phyloP scores from a whole-genome alignment of 2,888 invertebrate species.

The Thumatha senex region DNA sequence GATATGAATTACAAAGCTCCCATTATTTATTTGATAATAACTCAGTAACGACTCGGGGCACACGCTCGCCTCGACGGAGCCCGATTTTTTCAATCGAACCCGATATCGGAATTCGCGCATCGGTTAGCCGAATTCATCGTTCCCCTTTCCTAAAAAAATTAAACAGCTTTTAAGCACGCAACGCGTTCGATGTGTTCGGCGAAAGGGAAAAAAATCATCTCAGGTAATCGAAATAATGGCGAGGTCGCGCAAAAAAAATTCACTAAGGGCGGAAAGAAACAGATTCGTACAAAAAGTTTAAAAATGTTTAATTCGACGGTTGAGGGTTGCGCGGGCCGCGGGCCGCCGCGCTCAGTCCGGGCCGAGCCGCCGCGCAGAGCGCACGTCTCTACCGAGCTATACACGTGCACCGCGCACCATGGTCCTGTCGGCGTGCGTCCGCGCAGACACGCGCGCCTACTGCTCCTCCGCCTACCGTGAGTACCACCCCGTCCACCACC shows the following conservation, averaged over 20 bases:
- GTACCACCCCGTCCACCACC: constrained; percentile 33
- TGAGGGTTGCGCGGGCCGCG: constrained; percentile 45
- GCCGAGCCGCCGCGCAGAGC: not conserved
- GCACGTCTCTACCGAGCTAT: not conserved
- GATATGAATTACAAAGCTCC: constrained; percentile 9
- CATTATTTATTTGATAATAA: constrained; percentile 32
- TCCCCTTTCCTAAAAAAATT: constrained; percentile 78
- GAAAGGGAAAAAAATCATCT: constrained; percentile 72
- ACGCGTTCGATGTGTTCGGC: constrained; percentile 65
- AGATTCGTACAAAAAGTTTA: constrained; percentile 77
- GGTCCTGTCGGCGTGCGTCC: constrained; percentile 75
- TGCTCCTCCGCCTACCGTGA: constrained; percentile 69
- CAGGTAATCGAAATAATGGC: constrained; percentile 83
- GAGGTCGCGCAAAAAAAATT: constrained; percentile 79
- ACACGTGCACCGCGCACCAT: constrained; percentile 45
- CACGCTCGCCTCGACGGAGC: constrained; percentile 39
- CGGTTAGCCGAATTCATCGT: constrained; percentile 71
- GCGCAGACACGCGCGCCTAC: constrained; percentile 64
- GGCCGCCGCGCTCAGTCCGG: constrained; percentile 5
- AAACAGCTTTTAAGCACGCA: constrained; percentile 82
- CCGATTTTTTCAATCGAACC: constrained; percentile 58
- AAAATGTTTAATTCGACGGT: constrained; percentile 71
- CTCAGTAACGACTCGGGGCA: constrained; percentile 39
- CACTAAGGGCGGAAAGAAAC: constrained; percentile 82
- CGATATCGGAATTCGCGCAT: constrained; percentile 80